These are phyloP conservation scores for Gastrophryne carolinensis DNA, from an alignment of 2,797 vertebrate genomes.

Conservation along the genomic window DNA sequence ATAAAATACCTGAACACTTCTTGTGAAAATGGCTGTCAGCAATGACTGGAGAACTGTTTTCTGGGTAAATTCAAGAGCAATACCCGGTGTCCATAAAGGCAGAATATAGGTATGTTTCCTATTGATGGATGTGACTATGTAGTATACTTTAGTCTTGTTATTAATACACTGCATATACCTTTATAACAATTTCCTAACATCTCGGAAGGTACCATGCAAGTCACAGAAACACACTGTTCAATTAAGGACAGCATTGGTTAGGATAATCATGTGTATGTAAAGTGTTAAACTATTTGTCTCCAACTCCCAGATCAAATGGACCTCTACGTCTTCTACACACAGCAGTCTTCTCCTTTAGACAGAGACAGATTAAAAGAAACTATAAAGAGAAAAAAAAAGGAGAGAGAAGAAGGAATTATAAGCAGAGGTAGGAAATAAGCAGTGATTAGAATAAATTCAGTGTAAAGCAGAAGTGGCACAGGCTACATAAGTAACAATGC, in stretches of 20 bases:
- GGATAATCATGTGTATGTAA: background rate
- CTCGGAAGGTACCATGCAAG: constrained; percentile 42
- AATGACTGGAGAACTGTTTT: constrained; percentile 26
- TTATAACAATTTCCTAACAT: constrained; percentile 9
- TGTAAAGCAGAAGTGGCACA: too few species aligned
- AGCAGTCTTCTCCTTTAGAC: constrained; percentile 91
- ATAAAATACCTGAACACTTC: background rate
- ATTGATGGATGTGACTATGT: constrained; percentile 7
- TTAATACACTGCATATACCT: constrained; percentile 12
- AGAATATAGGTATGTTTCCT: constrained; percentile 9
- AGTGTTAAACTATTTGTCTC: constrained; percentile 17
- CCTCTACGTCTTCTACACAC: constrained; percentile 87
- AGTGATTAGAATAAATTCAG: constrained; percentile 56
- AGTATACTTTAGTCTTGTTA: background rate
- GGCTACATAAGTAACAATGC: too few species aligned
- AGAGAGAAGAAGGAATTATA: constrained; percentile 81
- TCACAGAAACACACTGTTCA: constrained; percentile 28
- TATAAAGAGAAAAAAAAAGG: constrained; percentile 74
- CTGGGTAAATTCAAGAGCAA: background rate
- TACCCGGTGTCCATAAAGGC: constrained; percentile 5
- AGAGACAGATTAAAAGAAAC: constrained; percentile 98
- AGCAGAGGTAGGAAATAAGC: constrained; percentile 63
- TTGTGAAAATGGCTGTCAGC: constrained; percentile 19
- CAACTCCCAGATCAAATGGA: constrained; percentile 65
- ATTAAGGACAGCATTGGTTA: constrained; percentile 28